Conservation (phyloP, 2,888 invertebrate species). For the Brachyopa scutellaris region DNA sequence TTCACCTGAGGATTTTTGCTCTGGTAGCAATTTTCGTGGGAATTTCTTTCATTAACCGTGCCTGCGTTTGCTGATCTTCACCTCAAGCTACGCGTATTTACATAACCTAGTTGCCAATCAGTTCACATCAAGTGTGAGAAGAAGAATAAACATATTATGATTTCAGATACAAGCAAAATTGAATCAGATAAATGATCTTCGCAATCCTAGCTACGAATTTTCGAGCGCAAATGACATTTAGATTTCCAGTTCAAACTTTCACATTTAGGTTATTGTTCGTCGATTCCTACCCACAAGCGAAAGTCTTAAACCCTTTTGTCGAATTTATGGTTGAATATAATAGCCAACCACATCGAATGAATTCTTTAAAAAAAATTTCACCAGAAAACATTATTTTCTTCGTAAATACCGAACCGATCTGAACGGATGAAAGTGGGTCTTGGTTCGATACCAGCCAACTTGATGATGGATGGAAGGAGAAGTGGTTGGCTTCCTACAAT, state of each 20-base stretch:
- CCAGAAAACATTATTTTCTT: constrained; percentile 44
- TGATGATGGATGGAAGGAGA: constrained; percentile 1
- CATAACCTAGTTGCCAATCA: too few species aligned
- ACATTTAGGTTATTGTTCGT: constrained; percentile 41
- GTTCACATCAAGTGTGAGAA: background rate
- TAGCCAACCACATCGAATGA: constrained; percentile 41
- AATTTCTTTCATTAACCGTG: constrained; percentile 14
- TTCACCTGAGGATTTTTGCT: background rate
- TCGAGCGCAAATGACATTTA: too few species aligned
- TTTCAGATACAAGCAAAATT: background rate
- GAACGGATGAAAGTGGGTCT: constrained; percentile 64
- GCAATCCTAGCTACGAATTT: too few species aligned
- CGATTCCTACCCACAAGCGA: constrained; percentile 34
- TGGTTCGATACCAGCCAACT: constrained; percentile 6
- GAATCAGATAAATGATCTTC: constrained; percentile 23
- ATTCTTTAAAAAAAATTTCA: constrained; percentile 49
- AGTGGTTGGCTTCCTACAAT: constrained; percentile 14
- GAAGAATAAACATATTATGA: background rate
- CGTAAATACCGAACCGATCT: constrained; percentile 22
- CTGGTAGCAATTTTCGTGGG: background rate
- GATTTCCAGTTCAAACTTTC: constrained; percentile 50
- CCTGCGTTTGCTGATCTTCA: background rate
- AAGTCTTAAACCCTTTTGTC: constrained; percentile 48
- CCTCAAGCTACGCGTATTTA: constrained; percentile 5
- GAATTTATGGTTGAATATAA: constrained; percentile 47